Conservation (phyloP, 2,888 invertebrate species). For the Dryadula phaetusa region DNA sequence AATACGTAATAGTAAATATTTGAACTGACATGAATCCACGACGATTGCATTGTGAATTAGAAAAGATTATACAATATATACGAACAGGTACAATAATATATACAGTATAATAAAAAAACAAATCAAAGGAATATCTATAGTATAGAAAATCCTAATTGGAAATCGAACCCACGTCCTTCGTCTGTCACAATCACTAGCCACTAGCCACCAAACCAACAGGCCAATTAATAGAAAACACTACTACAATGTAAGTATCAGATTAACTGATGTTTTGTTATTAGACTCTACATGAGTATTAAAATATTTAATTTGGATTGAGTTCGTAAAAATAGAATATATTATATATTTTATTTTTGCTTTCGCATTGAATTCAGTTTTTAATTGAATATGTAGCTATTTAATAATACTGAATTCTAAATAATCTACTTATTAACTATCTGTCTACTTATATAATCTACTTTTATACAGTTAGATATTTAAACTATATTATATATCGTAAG, state of each 20-base stretch:
- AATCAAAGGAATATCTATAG: too few relatives aligned
- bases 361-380: not conserved
- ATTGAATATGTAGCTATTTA: not conserved
- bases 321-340: not conserved
- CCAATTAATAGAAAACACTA: not conserved
- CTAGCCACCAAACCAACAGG: not conserved
- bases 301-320: conserved; percentile 2
- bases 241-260: not conserved
- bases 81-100: too few relatives aligned
- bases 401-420: too few relatives aligned
- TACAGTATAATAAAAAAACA: too few relatives aligned
- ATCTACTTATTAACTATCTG: too few relatives aligned
- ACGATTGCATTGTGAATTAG: too few relatives aligned
- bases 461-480: too few relatives aligned
- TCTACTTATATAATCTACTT: too few relatives aligned
- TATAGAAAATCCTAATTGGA: not conserved
- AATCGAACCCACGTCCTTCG: not conserved
- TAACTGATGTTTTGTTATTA: not conserved
- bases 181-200: not conserved
- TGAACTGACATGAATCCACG: too few relatives aligned
- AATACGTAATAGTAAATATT: too few relatives aligned
- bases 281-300: not conserved
- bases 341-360: not conserved
- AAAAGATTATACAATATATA: too few relatives aligned
- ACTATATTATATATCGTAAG: too few relatives aligned